These are phyloP conservation scores for Lamprotornis superbus DNA, from an alignment of 2,113 vertebrate genomes.

Conservation along the genomic window DNA sequence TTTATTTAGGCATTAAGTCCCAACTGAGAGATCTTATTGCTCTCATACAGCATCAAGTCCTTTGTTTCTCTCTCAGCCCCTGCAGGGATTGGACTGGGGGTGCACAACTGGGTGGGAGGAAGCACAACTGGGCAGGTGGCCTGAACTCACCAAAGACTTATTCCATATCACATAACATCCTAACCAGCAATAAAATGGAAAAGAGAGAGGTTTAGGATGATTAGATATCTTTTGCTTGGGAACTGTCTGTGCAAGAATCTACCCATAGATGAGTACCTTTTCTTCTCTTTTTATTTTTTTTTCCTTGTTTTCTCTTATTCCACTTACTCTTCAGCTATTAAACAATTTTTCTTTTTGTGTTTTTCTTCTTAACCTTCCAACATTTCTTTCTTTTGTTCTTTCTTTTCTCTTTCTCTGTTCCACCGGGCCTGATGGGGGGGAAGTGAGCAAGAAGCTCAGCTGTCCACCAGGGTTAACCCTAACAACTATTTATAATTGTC, in stretches of 20 bases:
- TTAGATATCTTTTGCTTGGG: background rate
- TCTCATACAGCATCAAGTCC: background rate
- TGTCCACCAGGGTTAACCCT: background rate
- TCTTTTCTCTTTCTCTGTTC: background rate
- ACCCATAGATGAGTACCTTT: background rate
- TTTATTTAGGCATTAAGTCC: background rate
- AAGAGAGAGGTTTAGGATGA: background rate
- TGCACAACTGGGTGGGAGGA: background rate
- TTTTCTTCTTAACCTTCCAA: background rate
- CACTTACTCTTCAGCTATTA: background rate
- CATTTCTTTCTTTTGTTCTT: background rate
- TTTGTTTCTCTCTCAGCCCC: background rate
- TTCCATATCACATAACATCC: too few species aligned
- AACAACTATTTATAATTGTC: background rate
- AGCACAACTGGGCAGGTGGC: background rate
- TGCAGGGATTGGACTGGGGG: background rate
- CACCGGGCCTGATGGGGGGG: rapidly evolving
- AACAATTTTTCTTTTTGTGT: background rate
- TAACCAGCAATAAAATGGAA: background rate
- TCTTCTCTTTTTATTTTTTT: background rate
- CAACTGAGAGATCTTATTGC: background rate
- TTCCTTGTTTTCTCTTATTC: background rate
- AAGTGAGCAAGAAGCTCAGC: background rate
- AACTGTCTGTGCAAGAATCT: background rate
- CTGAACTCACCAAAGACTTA: background rate